These are phyloP conservation scores for Caretta caretta DNA, from an alignment of 2,113 vertebrate species.

Conservation along the genomic window DNA sequence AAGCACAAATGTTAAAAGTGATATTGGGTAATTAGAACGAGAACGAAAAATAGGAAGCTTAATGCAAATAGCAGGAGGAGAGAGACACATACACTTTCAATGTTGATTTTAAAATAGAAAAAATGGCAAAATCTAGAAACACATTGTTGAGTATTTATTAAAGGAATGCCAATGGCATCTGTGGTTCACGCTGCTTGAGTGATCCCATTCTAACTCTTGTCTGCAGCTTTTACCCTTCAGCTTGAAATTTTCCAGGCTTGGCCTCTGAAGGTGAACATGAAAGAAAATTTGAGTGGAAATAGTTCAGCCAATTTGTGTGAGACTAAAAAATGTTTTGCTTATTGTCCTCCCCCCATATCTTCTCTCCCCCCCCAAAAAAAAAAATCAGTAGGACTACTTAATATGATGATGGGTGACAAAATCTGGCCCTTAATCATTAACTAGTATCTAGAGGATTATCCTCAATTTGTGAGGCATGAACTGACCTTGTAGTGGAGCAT, in stretches of 20 bases:
- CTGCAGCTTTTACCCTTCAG: constrained; percentile 26
- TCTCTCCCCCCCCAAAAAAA: background rate
- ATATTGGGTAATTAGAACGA: background rate
- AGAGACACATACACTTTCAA: background rate
- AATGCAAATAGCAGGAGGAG: background rate
- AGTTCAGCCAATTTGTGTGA: background rate
- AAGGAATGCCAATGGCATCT: background rate
- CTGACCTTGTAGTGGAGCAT: background rate
- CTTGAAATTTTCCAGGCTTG: background rate
- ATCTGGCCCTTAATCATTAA: background rate
- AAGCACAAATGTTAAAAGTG: background rate
- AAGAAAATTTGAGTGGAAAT: constrained; percentile 12
- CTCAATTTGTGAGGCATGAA: background rate
- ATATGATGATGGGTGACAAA: background rate
- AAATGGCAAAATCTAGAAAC: background rate
- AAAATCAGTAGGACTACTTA: background rate
- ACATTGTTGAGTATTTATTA: constrained; percentile 33
- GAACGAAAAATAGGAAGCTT: background rate
- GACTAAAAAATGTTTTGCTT: background rate
- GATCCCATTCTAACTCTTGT: constrained; percentile 5
- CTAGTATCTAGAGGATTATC: background rate
- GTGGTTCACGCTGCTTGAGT: background rate
- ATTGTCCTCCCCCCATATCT: background rate
- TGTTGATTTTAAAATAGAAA: constrained; percentile 1
- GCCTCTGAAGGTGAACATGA: background rate